Base-by-base conservation (phyloP, 2,113 vertebrate genomes). In the Heterotilapia buettikoferi region DNA sequence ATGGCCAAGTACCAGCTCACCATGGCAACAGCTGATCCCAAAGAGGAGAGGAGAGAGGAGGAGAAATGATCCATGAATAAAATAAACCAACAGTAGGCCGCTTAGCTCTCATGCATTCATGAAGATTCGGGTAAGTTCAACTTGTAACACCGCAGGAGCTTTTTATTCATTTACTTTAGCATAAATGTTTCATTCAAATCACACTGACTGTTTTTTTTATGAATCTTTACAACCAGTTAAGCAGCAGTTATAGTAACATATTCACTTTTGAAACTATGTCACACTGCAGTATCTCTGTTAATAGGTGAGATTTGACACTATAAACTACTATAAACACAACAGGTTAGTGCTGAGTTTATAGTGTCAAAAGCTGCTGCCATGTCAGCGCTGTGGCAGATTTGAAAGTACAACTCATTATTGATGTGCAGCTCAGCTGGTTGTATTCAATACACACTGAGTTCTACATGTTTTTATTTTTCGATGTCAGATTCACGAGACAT, bases 11-110 rank as follows among this genome's bases (percentile, higher is more conserved):
- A 85, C 83, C 80, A 84, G 68, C 38, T 93, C 93, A 87, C 92
- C 90, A 93, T 93, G 92, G 88, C 76, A 93, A 94, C 92, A 71
- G 87, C 87, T 88, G 85, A 86, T 80, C 68, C 29, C 18, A 21
- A 33, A 80, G 33, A 61, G 9, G 4, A 68, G 63, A 68, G 63
- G 63, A 21, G 63, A 68, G 63, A 68, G 63, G 11, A 68, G 38
- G 71, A 80, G 79, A 83, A 86, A 87, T 86, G 57, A 86, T 59
- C 68, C 80, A 80, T 91, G 86, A 85, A 76, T 88, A 85, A 80
- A 81, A 61, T 12, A 80, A 81, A 63, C 56, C 16, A 76, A 47
- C 54, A 86, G 24, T 9, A 9, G 9, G 19, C 53, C 12, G 4
- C 61, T 50, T 50, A 36, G 33, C 50, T 43, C 50, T 63, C 45